Evolutionary conservation across 2,113 vertebrate genomes (phyloP).

Genomic region (Tragelaphus scriptus): DNA sequence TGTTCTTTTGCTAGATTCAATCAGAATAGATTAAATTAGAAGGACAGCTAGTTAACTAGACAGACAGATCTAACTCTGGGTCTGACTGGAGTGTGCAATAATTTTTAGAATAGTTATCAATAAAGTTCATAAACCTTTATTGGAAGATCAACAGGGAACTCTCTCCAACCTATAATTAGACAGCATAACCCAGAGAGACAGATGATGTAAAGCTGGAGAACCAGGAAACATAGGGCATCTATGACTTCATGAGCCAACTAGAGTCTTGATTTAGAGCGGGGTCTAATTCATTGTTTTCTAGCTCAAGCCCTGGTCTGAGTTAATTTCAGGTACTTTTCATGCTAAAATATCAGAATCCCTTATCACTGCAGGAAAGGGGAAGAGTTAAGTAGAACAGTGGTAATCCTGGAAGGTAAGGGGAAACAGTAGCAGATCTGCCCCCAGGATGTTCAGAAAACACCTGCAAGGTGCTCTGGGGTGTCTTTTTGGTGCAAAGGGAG

Average conservation of each 20-base stretch:
- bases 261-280: neutral
- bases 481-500: neutral
- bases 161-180: neutral
- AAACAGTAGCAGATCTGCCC: neutral
- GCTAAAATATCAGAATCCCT: neutral
- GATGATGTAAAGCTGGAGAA: neutral
- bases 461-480: neutral
- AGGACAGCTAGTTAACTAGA: neutral
- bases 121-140: neutral
- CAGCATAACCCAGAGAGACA: neutral
- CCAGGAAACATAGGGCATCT: accelerated
- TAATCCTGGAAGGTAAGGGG: neutral
- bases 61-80: neutral
- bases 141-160: neutral
- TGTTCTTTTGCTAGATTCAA: neutral
- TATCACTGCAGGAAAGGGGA: neutral
- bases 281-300: neutral
- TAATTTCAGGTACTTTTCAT: neutral
- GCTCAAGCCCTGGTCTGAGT: neutral
- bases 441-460: neutral
- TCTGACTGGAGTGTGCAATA: neutral
- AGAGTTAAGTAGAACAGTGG: neutral
- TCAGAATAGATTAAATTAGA: neutral
- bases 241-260: neutral
- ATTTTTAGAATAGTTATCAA: neutral